These are phyloP conservation scores for Pseudorectes ferrugineus DNA, from an alignment of 2,113 vertebrate species.

Conservation along the genomic window DNA sequence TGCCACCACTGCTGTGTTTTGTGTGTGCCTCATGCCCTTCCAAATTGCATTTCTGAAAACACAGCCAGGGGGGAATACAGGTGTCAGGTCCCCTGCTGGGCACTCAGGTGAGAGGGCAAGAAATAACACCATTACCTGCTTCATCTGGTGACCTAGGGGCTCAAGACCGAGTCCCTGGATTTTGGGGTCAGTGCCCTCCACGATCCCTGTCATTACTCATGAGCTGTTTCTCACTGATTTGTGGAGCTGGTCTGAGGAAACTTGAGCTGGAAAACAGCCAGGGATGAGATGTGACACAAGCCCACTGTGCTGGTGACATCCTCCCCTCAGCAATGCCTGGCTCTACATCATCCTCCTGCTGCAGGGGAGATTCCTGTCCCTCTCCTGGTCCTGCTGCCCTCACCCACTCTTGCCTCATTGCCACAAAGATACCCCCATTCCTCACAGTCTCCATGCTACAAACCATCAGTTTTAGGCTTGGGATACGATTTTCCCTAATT, in stretches of 20 bases:
- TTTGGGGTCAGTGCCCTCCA: background rate
- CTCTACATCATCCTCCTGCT: background rate
- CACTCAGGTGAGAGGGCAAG: background rate
- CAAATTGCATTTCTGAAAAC: background rate
- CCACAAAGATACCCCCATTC: background rate
- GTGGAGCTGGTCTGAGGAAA: background rate
- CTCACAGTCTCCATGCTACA: background rate
- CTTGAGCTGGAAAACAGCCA: background rate
- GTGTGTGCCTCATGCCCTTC: background rate
- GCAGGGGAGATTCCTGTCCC: background rate
- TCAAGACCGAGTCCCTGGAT: background rate
- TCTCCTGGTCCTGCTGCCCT: background rate
- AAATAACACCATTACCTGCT: background rate
- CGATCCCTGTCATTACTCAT: rapidly evolving
- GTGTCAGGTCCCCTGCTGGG: rapidly evolving
- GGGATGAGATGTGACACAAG: background rate
- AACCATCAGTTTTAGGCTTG: background rate
- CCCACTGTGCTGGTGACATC: background rate
- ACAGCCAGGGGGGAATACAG: background rate
- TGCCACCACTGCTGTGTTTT: background rate
- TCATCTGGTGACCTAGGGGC: background rate
- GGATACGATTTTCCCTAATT: background rate
- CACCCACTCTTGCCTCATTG: background rate
- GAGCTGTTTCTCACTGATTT: background rate
- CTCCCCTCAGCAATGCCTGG: background rate